phyloP scores from a whole-genome alignment of 2,888 invertebrate genomes.

The Meteorus colon region DNA sequence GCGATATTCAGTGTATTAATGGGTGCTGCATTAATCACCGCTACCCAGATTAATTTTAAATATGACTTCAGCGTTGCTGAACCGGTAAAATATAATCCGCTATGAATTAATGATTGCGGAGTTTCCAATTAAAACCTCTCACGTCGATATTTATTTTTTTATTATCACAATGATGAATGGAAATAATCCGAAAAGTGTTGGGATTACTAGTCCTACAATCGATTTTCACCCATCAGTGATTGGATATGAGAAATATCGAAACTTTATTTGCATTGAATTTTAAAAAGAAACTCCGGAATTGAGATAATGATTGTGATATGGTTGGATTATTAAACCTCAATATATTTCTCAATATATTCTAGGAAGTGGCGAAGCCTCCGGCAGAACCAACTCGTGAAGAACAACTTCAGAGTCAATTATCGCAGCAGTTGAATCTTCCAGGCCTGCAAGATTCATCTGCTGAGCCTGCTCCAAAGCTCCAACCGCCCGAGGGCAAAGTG shows the following conservation, averaged over 20 bases:
- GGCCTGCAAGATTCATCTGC: conserved; percentile 82
- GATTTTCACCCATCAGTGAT: too few species aligned
- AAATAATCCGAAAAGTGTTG: too few species aligned
- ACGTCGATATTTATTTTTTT: background rate
- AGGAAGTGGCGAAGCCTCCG: conserved; percentile 70
- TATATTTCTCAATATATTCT: too few species aligned
- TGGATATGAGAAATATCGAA: too few species aligned
- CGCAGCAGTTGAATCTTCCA: conserved; percentile 87
- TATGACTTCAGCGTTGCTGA: conserved; percentile 70
- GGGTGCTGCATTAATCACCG: conserved; percentile 94
- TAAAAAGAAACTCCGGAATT: background rate
- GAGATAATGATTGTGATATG: conserved; percentile 17
- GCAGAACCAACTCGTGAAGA: conserved; percentile 80
- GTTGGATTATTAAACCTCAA: background rate
- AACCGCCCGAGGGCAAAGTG: conserved; percentile 75
- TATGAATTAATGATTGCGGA: background rate
- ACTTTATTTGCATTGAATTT: background rate
- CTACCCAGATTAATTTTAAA: conserved; percentile 86
- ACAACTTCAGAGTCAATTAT: conserved; percentile 87
- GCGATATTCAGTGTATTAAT: conserved; percentile 97
- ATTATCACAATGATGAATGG: background rate
- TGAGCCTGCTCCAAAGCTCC: conserved; percentile 67
- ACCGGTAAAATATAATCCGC: conserved; percentile 56
- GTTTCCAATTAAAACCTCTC: background rate
- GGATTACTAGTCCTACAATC: too few species aligned